Base-by-base conservation (phyloP, 2,113 vertebrate genomes). In the Eurypyga helias region DNA sequence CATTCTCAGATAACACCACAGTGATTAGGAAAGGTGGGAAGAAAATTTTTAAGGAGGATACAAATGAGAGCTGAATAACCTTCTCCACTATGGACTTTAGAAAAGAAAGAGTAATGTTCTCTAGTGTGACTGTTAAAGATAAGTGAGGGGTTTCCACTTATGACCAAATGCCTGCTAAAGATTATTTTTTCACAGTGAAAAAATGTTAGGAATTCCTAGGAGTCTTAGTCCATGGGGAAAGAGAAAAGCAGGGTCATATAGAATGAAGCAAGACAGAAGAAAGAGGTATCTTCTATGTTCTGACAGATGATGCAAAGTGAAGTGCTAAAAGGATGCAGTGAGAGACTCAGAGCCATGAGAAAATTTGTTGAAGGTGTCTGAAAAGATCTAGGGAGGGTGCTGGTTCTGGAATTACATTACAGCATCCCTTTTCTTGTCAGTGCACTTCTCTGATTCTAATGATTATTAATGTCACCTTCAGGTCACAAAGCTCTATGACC, bases 291-390 rank as follows among this genome's bases (percentile, higher is more conserved):
- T 34, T 36, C 36, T 49, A 0, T 49, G 13, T 70, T 81, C 64
- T 87, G 43, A 66, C 64, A 60, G 55, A 49, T 89, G 60, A 43
- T 78, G 51, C 15, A 69, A 70, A 85, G n/a, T 67, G 48, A 93
- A 89, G 69, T 75, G 89, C 26, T 94, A 90, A 96, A 92, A 93
- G 13, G 17, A 95, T 87, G 19, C 52, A 88, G 70, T 48, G 75
- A 92, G 66, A 90, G 33, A 83, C 71, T 93, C 73, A 77, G 75
- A 69, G 46, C 0, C 13, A 77, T 60, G 28, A 84, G 7, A 57
- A 93, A 90, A 60, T 9, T 41, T 70, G 28, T 66, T 66, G 76
- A 86, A 88, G 16, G n/a, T 66, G n/a, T 73, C 41, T 77, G 34
- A 90, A 95, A 72, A 62, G 14, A 87, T 58, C 46, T 73, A 62